Evolutionary conservation across 2,888 invertebrate genomes (phyloP), one percentile per base, ranked within the genome.

Genomic region (Cheilosia variabilis): DNA sequence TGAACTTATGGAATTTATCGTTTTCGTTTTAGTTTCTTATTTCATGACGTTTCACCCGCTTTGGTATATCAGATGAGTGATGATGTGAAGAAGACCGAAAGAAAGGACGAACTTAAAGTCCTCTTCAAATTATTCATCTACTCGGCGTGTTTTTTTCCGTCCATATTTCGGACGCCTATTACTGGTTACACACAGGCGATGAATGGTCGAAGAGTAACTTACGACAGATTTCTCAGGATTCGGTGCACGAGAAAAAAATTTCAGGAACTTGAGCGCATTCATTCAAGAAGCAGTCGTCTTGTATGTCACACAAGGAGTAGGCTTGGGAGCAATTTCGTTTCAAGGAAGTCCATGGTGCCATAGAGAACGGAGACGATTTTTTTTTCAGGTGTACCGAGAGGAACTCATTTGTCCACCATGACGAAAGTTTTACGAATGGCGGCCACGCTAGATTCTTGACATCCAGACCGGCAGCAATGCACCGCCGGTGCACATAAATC

Each of bases 341-440:
- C 80, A 80, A 80, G 80, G 79, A 79, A 75, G 75, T 79, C 75
- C 75, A 77, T 55, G 15, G 17, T 9, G 31, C 31, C 53, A 53
- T 53, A 60, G 10, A 84, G 31, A 63, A 43, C 19, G 62, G 41
- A 41, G 19, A 37, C 27, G 65, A 75, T 82, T 72, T 82, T 13
- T 82, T 72, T 82, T 13, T 1, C 76, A 82, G 58, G 58, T 71
- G 65, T 53, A 52, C 41, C 19, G 37, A 60, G 60, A 62, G 60
- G 55, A 53, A 68, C 62, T 60, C 71, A 77, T 77, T 82, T 80
- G 84, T 80, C 71, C 79, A 79, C 75, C 79, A 79, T 47, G 62
- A 47, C 3, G 41, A 72, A 72, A 60, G 47, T 66, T 65, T 47
- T 53, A 55, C 60, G 63, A 24, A 37, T 65, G 57, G 24, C 43